Base-by-base conservation (phyloP, 2,797 vertebrate genomes). In the Hypotaenidia philippensis region DNA sequence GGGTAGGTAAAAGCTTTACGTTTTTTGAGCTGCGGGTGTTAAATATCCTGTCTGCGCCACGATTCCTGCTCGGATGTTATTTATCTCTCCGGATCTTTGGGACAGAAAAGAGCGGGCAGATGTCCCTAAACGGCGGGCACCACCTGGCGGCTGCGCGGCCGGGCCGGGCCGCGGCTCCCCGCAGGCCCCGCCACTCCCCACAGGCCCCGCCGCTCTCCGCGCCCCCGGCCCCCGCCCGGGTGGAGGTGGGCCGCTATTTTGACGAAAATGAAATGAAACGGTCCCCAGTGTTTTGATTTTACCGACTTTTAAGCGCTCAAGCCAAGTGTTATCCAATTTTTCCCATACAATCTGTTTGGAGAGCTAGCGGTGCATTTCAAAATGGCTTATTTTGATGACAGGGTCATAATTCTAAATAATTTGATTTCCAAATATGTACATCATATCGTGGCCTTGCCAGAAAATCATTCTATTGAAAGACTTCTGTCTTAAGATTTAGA, bases 111-210 rank as follows among this genome's bases (percentile, higher is more conserved):
- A 95, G 95, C 78, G 66, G 97, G 92, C 95, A 91, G 91, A 95
- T 94, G 97, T 97, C 97, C 83, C 90, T 89, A 95, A 97, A 90
- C 93, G 83, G 96, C 97, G 96, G 97, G 95, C 95, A 85, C 97
- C 98, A 97, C 97, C 98, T 98, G 96, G 97, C 96, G 97, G 97
- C 41, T 36, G 80, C 34, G 55, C 20, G 20, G 5, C 13, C n/a
- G 31, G 41, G 22, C n/a, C 6, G 25, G 25, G 22, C 16, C 7
- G 36, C 32, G 50, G 53, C 44, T 22, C 25, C 45, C 45, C 45
- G 45, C 45, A 22, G 45, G 40, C 40, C 40, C 15, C 7, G 36
- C 32, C 41, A 45, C 52, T 22, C 25, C 47, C 47, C 47, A 12
- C 47, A 23, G 13, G 14, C 34, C 57, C 32, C 29, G 31, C 7